Evolutionary conservation across 2,797 vertebrate genomes (phyloP).

Genomic region (Hybognathus amarus): DNA sequence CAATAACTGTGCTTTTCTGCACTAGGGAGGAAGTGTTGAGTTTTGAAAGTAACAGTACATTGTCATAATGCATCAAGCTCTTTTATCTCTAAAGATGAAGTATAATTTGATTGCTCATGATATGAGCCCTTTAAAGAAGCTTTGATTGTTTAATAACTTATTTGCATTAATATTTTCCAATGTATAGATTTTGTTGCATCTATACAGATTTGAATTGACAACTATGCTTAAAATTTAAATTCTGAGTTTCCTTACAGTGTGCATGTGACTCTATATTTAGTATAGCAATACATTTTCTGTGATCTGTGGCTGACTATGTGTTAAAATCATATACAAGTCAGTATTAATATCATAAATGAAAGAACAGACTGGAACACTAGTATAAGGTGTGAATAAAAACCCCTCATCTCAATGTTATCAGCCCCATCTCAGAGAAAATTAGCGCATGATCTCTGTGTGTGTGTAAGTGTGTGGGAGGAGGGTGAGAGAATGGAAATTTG

Average conservation of each 20-base stretch:
- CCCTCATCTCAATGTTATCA: slow-evolving; percentile 41
- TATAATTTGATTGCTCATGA: not conserved
- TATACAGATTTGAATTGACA: not conserved
- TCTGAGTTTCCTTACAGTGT: not conserved
- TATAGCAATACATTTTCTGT: not conserved
- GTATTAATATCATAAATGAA: slow-evolving; percentile 32
- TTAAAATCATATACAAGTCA: slow-evolving; percentile 2
- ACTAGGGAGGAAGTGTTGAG: not conserved
- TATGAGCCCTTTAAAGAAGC: not conserved
- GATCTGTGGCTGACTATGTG: not conserved
- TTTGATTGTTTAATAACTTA: not conserved
- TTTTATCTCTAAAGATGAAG: not conserved
- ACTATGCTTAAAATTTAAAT: not conserved
- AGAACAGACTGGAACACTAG: not conserved
- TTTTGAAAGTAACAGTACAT: not conserved
- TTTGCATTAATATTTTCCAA: not conserved
- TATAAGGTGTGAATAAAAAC: slow-evolving; percentile 40
- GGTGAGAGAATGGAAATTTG: slow-evolving; percentile 78
- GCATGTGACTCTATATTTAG: not conserved
- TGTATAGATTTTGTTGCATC: accelerated
- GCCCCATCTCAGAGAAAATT: slow-evolving; percentile 47
- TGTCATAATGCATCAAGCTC: not conserved
- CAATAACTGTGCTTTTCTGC: not conserved
- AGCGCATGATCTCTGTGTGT: slow-evolving; percentile 35
- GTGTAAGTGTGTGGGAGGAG: slow-evolving; percentile 80